Base-by-base conservation (phyloP, 2,113 vertebrate species). In the Alethe diademata region DNA sequence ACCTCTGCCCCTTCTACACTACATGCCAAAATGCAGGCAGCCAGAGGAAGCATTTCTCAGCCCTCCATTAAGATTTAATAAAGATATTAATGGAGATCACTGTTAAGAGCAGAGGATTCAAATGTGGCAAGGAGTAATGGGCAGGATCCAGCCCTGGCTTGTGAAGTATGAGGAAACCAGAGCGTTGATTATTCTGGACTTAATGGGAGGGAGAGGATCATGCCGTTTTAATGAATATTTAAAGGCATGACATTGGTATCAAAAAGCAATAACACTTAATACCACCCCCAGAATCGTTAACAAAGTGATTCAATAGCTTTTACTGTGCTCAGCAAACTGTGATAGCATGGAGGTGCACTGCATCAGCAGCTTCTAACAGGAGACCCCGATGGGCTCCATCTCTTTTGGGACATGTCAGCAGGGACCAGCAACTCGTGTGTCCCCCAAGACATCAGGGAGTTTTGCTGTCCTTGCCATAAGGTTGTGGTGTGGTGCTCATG, bases 211-310 rank as follows among this genome's bases (percentile, higher is more conserved):
- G 93, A 86, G 89, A 81, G 74, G 72, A 95, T 88, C 69, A 72
- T 76, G 93, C 50, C 66, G 56, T 78, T 92, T 94, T 94, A 96
- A 96, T 71, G 90, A 94, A 95, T 84, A 82, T 95, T 96, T 94
- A 92, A 95, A 96, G 88, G 66, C 54, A 7, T 88, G 96, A 97
- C 93, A 88, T 69, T 47, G 85, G 94, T 96, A 94, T 97, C 90
- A 51, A 70, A 96, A 97, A 97, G 96, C 95, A 96, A 22, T 95
- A 95, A 94, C 14, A 36, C 71, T 88, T 90, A 94, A 91, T 74
- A 74, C 85, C 94, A 66, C 22, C 56, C 85, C 90, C 91, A 33
- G 97, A 90, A 97, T 95, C 5, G 6, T 90, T 97, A 97, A 97
- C 18, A 0, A 97, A 95, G 92, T 47, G 92, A 93, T 96, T 94